Evolutionary conservation across 2,797 vertebrate species (phyloP).

Genomic region (Dicrostonyx torquatus): DNA sequence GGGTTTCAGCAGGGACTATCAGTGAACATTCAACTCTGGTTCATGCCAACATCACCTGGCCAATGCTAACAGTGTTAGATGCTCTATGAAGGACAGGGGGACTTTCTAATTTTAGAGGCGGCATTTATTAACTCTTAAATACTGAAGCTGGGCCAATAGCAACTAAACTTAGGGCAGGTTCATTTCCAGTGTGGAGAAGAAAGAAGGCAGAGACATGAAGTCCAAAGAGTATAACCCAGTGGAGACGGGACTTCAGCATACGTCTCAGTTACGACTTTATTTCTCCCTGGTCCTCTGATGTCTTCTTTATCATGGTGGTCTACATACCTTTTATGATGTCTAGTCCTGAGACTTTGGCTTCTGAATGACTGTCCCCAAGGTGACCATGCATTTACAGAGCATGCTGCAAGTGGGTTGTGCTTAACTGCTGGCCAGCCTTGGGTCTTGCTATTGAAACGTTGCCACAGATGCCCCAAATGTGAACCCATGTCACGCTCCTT

Average conservation of each 20-base stretch:
- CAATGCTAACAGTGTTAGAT: slow-evolving; percentile 55
- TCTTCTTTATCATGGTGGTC: not conserved
- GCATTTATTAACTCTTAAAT: slow-evolving; percentile 53
- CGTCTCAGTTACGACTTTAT: not conserved
- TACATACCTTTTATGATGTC: not conserved
- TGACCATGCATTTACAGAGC: not conserved
- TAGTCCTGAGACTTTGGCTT: not conserved
- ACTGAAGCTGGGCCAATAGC: not conserved
- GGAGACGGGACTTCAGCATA: not conserved
- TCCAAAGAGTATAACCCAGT: not conserved
- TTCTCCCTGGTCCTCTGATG: not conserved
- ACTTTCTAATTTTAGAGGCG: slow-evolving; percentile 66
- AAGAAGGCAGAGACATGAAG: not conserved
- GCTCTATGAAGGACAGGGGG: slow-evolving; percentile 60
- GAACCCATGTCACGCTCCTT: not conserved
- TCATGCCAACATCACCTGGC: slow-evolving; percentile 56
- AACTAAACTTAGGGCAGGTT: not conserved
- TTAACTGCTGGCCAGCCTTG: not conserved
- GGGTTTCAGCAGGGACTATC: slow-evolving; percentile 12
- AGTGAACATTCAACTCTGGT: not conserved
- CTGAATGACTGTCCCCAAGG: not conserved
- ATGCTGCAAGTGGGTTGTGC: too few species aligned
- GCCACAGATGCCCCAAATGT: not conserved
- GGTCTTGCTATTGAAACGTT: slow-evolving; percentile 37
- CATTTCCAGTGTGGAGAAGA: not conserved